phyloP scores from a whole-genome alignment of 2,888 invertebrate species.

The Leucophenga montana region DNA sequence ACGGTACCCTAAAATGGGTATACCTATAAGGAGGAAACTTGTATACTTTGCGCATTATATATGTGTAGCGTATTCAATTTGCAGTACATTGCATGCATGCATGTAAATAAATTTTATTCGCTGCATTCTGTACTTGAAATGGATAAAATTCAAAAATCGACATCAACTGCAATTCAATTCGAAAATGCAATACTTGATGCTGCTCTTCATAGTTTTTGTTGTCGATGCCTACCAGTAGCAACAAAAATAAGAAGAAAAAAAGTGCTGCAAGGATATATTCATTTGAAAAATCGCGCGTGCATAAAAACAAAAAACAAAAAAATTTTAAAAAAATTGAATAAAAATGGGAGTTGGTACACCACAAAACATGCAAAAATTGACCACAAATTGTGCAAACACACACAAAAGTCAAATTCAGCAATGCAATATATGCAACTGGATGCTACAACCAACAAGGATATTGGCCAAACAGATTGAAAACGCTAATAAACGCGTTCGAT shows the following conservation, averaged over 20 bases:
- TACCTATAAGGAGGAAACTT: too few species aligned
- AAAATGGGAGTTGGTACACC: not conserved
- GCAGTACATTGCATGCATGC: too few species aligned
- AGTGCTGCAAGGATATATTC: too few species aligned
- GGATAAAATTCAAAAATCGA: too few species aligned
- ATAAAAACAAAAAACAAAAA: not conserved
- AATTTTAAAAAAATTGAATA: too few species aligned
- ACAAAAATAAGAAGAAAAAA: not conserved
- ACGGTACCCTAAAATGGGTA: too few species aligned
- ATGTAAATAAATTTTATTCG: not conserved
- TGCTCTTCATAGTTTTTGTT: not conserved
- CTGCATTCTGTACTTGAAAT: slow-evolving; percentile 4
- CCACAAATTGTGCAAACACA: slow-evolving; percentile 25
- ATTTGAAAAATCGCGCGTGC: slow-evolving; percentile 3
- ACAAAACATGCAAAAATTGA: slow-evolving; percentile 23
- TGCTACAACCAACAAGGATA: slow-evolving; percentile 6
- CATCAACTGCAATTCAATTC: slow-evolving; percentile 7
- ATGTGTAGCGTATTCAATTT: too few species aligned
- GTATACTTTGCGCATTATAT: too few species aligned
- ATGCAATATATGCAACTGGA: not conserved
- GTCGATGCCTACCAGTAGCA: not conserved
- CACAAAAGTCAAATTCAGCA: not conserved
- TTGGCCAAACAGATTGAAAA: slow-evolving; percentile 23
- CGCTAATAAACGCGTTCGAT: slow-evolving; percentile 22
- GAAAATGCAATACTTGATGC: not conserved